Evolutionary conservation across 2,888 invertebrate species (phyloP).

Genomic region (Lysandra bellargus): DNA sequence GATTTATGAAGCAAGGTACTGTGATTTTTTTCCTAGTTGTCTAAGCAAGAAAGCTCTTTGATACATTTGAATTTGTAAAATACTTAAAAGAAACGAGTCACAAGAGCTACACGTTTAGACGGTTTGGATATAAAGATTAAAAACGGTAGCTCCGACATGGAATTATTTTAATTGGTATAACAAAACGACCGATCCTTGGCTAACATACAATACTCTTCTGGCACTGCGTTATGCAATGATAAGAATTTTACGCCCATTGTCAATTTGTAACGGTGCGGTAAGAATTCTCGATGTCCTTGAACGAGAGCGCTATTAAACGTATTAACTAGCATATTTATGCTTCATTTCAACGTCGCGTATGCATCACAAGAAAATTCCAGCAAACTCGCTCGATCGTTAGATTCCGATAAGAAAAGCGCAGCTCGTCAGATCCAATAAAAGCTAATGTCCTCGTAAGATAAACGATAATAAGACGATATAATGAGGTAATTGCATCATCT

Average conservation of each 20-base stretch:
- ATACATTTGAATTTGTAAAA: no score
- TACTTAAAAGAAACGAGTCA: no score
- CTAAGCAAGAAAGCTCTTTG: no score
- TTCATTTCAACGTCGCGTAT: not conserved
- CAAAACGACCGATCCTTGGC: not conserved
- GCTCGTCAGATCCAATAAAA: not conserved
- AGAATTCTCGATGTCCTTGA: conserved; percentile 20
- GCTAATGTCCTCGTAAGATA: not conserved
- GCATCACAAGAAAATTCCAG: conserved; percentile 2
- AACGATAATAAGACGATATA: not conserved
- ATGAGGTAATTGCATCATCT: not conserved
- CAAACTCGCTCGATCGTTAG: not conserved
- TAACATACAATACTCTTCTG: not conserved
- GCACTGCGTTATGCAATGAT: conserved; percentile 12
- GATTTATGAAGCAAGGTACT: not conserved
- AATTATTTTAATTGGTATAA: conserved; percentile 10
- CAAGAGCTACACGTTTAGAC: no score
- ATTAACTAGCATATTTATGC: conserved; percentile 19
- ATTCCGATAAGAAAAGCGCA: not conserved
- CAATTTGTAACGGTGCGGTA: conserved; percentile 5
- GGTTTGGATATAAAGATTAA: no score
- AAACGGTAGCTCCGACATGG: not conserved
- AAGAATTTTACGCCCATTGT: conserved; percentile 20
- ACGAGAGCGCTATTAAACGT: conserved; percentile 6
- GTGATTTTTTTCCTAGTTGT: not conserved